phyloP scores from a whole-genome alignment of 2,113 vertebrate species.

The Varanus salvator region DNA sequence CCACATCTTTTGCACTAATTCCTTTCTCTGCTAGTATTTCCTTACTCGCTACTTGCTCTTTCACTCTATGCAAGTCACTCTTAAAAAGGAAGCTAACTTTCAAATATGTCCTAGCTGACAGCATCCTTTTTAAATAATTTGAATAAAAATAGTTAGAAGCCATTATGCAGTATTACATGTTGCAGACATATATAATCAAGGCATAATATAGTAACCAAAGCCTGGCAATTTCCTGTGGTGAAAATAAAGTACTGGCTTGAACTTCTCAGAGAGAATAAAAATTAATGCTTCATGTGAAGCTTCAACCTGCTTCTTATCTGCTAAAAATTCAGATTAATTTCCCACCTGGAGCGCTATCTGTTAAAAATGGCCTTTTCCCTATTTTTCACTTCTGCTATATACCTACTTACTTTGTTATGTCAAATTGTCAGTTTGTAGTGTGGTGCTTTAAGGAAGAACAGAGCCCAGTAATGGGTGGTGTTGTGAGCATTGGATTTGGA shows the following conservation, averaged over 20 bases:
- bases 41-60: background rate
- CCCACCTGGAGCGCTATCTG: slow-evolving; percentile 1
- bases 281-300: slow-evolving; percentile 58
- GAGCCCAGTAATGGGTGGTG: background rate
- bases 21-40: background rate
- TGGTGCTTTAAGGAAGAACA: background rate
- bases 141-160: slow-evolving; percentile 8
- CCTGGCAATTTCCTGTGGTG: slow-evolving; percentile 40
- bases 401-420: slow-evolving; percentile 25
- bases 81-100: slow-evolving; percentile 16
- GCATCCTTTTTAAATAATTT: slow-evolving; percentile 34
- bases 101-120: background rate
- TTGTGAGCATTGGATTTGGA: background rate
- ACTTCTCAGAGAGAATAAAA: slow-evolving; percentile 63
- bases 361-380: background rate
- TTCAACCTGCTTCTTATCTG: slow-evolving; percentile 64
- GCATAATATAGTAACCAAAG: slow-evolving; percentile 33
- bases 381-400: slow-evolving; percentile 36
- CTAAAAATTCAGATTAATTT: slow-evolving; percentile 61
- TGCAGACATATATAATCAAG: slow-evolving; percentile 27
- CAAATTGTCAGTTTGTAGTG: slow-evolving; percentile 20
- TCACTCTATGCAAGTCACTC: slow-evolving; percentile 28
- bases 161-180: slow-evolving; percentile 39
- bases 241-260: slow-evolving; percentile 51
- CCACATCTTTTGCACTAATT: background rate